Conservation (phyloP, 1,140 invertebrate species). For the Habropoda laboriosa region DNA sequence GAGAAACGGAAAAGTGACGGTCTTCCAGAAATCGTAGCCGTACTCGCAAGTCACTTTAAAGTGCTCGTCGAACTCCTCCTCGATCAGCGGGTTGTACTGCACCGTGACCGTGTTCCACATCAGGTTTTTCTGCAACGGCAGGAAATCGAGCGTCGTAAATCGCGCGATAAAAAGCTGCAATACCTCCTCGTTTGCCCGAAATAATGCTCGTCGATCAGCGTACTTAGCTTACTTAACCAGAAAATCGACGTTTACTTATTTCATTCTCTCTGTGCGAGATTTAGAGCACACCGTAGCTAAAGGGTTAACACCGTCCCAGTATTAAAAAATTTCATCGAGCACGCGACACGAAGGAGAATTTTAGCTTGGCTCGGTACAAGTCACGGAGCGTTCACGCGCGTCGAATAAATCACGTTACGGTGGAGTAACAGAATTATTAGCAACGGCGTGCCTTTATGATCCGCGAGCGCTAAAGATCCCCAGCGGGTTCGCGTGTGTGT, state of each 20-base stretch:
- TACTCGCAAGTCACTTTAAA: constrained; percentile 98
- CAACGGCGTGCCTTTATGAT: constrained; percentile 4
- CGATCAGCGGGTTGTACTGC: constrained; percentile 96
- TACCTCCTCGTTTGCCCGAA: not conserved
- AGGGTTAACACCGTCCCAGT: too few relatives aligned
- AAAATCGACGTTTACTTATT: not conserved
- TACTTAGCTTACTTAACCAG: too few relatives aligned
- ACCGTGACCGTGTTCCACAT: constrained; percentile 98
- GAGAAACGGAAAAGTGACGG: constrained; percentile 96
- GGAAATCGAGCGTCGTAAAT: not conserved
- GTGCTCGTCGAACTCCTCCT: constrained; percentile 97
- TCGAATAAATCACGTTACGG: constrained; percentile 22
- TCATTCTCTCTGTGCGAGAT: too few relatives aligned
- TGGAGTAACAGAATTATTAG: constrained; percentile 30
- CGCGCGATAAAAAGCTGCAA: not conserved
- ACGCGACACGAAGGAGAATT: not conserved
- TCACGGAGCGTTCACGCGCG: not conserved
- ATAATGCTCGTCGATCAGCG: not conserved
- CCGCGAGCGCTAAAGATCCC: not conserved
- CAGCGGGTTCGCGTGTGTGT: not conserved
- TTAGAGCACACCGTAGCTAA: too few relatives aligned
- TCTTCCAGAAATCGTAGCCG: constrained; percentile 98
- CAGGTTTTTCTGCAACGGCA: constrained; percentile 89
- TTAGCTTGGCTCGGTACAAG: not conserved
- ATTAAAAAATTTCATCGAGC: not conserved